A percentile compares a stretch with the other conserved stretches of the same genome.
Evolutionary conservation across 2,888 invertebrate genomes (phyloP).

Genomic region (Chaetoderma sp.): DNA sequence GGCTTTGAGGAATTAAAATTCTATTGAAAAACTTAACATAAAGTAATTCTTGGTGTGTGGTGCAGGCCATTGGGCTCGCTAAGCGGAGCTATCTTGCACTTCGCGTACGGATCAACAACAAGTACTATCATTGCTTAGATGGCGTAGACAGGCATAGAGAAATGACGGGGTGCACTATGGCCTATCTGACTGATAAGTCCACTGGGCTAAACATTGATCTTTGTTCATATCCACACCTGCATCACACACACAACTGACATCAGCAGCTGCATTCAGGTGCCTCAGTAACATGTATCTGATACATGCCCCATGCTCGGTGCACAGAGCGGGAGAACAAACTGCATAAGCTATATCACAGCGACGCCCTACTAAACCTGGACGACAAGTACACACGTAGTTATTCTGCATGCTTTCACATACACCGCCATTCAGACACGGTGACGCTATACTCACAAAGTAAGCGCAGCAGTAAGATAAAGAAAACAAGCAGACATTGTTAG

Average conservation of each 20-base stretch:
- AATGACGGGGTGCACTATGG: no score
- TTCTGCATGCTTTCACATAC: not conserved
- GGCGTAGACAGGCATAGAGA: no score
- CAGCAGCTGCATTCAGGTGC: no score
- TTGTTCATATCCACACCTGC: not conserved
- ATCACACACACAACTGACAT: not conserved
- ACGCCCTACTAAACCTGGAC: not conserved
- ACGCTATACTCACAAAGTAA: not conserved
- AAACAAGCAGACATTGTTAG: no score
- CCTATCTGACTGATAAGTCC: no score
- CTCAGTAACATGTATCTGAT: not conserved
- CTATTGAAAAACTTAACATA: no score
- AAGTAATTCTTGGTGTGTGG: no score
- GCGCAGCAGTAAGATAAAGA: not conserved
- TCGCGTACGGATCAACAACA: no score
- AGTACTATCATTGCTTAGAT: no score
- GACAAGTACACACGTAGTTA: not conserved
- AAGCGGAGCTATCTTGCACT: no score
- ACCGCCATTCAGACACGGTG: constrained; percentile 1
- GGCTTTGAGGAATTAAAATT: no score
- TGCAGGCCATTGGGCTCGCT: no score
- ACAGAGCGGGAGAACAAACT: not conserved
- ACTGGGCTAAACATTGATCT: not conserved
- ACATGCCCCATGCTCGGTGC: not conserved
- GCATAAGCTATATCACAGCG: not conserved